Base-by-base conservation (phyloP, 2,888 invertebrate genomes). In the Dicycla oo region DNA sequence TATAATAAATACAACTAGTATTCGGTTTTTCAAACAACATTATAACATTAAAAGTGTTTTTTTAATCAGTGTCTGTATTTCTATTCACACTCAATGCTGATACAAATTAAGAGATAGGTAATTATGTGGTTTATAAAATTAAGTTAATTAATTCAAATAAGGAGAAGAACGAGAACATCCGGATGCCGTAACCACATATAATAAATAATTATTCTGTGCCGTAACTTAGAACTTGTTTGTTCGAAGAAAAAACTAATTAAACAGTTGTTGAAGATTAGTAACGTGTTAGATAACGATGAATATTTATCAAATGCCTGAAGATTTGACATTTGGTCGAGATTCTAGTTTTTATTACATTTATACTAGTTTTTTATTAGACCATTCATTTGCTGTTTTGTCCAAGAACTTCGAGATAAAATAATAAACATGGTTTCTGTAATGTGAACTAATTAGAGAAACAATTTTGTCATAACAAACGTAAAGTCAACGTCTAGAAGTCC, bases 201-300 rank as follows among this genome's bases (percentile, higher is more conserved):
- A n/a, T n/a, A n/a, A n/a, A n/a, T n/a, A n/a, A n/a, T n/a, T n/a
- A n/a, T n/a, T n/a, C n/a, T n/a, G 45, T 75, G 51, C 8, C 38
- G 40, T 69, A 69, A 57, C 23, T 53, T 13, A 66, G 43, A 75
- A 75, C 73, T 57, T 18, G 73, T 75, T 73, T 49, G 15, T 5
- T 20, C 8, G 6, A 54, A 58, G 8, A 30, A 72, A 45, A 60
- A 18, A 38, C 6, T 0, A 15, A n/a, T 40, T 1, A 34, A 34
- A 6, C 6, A n/a, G 20, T 20, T 73, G 8, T 60, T 13, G 23
- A 43, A 45, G 11, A 45, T 53, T n/a, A 26, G 3, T 15, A 60
- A 43, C 34, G 18, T 38, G 18, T 40, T 45, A n/a, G 10, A 0
- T 18, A n/a, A 18, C 20, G 2, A 20, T 66, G 26, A 57, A 75